Conservation (phyloP, 2,888 invertebrate species). For the Brenthis ino region DNA sequence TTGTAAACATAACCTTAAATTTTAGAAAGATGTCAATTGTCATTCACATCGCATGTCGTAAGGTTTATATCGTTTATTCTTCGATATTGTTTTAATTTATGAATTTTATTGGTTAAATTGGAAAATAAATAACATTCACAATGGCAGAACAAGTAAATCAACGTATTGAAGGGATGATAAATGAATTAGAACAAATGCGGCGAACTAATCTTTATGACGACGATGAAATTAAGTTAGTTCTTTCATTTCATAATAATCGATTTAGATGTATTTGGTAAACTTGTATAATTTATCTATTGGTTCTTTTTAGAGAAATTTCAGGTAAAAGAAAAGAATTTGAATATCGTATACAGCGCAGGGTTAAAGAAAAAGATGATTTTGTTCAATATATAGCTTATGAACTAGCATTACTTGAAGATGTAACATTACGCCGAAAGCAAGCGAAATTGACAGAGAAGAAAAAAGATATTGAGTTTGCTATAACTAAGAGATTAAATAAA, state of each 20-base stretch:
- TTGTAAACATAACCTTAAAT: slow-evolving; percentile 21
- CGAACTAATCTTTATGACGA: slow-evolving; percentile 86
- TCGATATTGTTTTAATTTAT: neutral
- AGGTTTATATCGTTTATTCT: neutral
- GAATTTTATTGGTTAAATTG: neutral
- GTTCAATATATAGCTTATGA: slow-evolving; percentile 88
- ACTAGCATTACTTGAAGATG: slow-evolving; percentile 84
- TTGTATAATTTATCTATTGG: neutral
- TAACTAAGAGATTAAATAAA: slow-evolving; percentile 87
- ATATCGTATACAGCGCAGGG: slow-evolving; percentile 86
- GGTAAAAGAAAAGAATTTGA: slow-evolving; percentile 88
- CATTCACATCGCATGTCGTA: neutral
- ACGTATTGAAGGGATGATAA: slow-evolving; percentile 89
- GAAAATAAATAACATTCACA: slow-evolving; percentile 35
- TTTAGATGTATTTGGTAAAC: neutral
- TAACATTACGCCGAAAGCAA: slow-evolving; percentile 83
- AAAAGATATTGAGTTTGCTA: slow-evolving; percentile 85
- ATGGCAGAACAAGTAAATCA: slow-evolving; percentile 93
- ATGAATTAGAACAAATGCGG: slow-evolving; percentile 91
- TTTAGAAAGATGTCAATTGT: no score
- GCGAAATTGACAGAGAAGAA: slow-evolving; percentile 83
- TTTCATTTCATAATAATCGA: neutral
- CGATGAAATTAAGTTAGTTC: slow-evolving; percentile 85
- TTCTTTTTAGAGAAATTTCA: slow-evolving; percentile 81
- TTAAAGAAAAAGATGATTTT: slow-evolving; percentile 87